These are phyloP conservation scores for Cherax destructor DNA, from an alignment of 1,140 invertebrate species.

Conservation along the genomic window DNA sequence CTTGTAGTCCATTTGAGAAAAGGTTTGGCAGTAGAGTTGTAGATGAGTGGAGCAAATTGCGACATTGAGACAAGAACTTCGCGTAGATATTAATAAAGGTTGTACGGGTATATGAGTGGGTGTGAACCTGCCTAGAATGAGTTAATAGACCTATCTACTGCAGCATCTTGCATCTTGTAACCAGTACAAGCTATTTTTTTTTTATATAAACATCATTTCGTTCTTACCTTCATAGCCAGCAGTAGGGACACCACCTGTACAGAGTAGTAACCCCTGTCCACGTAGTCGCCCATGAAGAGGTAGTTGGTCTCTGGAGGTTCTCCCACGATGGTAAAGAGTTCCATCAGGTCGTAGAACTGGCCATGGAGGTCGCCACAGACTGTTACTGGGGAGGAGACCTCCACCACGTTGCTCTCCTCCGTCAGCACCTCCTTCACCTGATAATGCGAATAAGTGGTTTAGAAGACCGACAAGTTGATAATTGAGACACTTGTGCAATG, in stretches of 20 bases:
- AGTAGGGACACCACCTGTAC: slow-evolving; percentile 78
- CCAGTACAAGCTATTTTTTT: too few species aligned
- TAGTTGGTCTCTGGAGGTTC: slow-evolving; percentile 77
- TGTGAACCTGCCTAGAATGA: too few species aligned
- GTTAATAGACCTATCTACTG: too few species aligned
- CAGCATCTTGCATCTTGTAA: too few species aligned
- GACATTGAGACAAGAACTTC: too few species aligned
- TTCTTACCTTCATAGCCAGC: slow-evolving; percentile 79
- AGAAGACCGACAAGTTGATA: neutral
- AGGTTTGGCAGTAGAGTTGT: too few species aligned
- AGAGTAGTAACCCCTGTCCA: slow-evolving; percentile 75
- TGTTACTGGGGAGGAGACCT: slow-evolving; percentile 57
- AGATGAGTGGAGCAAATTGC: too few species aligned
- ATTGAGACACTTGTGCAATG: too few species aligned
- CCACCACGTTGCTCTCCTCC: slow-evolving; percentile 39
- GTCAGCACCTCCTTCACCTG: slow-evolving; percentile 20
- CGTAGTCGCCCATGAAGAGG: slow-evolving; percentile 78
- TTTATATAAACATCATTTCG: neutral
- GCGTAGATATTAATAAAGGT: too few species aligned
- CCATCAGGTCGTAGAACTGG: slow-evolving; percentile 79
- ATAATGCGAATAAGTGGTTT: neutral
- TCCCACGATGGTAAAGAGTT: slow-evolving; percentile 79
- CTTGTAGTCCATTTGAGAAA: too few species aligned
- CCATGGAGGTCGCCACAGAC: slow-evolving; percentile 78
- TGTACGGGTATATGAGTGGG: too few species aligned